phyloP scores from a whole-genome alignment of 2,888 invertebrate species.

The Druceiella hillmani region DNA sequence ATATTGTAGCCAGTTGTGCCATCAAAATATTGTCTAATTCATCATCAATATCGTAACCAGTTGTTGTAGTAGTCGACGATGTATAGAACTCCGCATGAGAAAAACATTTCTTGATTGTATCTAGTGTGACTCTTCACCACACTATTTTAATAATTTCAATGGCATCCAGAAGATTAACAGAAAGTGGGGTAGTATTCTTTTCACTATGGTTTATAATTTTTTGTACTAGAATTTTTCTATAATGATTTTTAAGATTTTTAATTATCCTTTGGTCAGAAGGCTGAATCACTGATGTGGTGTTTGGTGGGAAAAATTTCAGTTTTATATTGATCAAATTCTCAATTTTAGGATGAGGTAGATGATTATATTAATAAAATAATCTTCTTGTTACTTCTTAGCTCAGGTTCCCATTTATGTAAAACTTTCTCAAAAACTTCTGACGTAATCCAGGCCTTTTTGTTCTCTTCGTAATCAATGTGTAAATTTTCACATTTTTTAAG shows the following conservation, averaged over 20 bases:
- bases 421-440: conserved; percentile 2
- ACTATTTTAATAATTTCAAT: too few relatives aligned
- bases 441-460: conserved; percentile 7
- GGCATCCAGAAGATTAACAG: too few relatives aligned
- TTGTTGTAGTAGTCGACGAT: too few relatives aligned
- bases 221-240: too few relatives aligned
- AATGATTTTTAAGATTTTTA: conserved; percentile 3
- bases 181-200: too few relatives aligned
- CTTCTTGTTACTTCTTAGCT: conserved; percentile 4
- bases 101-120: too few relatives aligned
- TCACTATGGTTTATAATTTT: too few relatives aligned
- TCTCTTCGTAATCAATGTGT: conserved; percentile 6
- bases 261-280: conserved; percentile 14
- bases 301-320: conserved; percentile 7
- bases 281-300: conserved; percentile 13
- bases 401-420: conserved; percentile 1
- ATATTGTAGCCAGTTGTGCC: too few relatives aligned
- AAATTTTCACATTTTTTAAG: conserved; percentile 6
- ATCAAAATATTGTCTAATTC: too few relatives aligned
- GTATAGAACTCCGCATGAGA: too few relatives aligned
- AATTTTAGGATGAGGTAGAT: conserved; percentile 1
- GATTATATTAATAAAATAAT: conserved; percentile 5
- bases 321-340: background rate
- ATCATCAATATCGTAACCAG: too few relatives aligned
- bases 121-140: too few relatives aligned